Percentiles rank a stretch among this genome's conserved stretches.
These are phyloP conservation scores for Vombatus ursinus DNA, from an alignment of 2,113 vertebrate species.

Conservation along the genomic window DNA sequence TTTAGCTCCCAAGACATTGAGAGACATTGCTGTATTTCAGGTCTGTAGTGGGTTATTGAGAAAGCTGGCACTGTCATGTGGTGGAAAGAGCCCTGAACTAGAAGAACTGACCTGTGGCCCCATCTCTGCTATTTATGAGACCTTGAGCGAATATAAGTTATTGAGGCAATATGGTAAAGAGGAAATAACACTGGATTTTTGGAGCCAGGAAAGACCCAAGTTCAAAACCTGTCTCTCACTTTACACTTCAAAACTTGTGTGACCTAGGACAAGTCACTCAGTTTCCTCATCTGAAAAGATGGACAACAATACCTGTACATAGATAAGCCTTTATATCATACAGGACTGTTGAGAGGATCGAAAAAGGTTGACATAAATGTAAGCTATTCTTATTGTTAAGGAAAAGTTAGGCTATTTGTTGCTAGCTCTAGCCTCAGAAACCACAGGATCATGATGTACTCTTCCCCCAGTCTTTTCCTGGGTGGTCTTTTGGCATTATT, in stretches of 20 bases:
- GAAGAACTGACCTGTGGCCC: not conserved
- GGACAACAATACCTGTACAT: not conserved
- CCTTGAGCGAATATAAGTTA: too few relatives aligned
- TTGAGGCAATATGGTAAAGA: too few relatives aligned
- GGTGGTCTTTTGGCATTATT: not conserved
- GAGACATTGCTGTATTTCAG: not conserved
- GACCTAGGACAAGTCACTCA: constrained; percentile 10
- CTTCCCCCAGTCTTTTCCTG: not conserved
- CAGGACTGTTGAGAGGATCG: not conserved
- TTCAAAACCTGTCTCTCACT: not conserved
- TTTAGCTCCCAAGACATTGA: not conserved
- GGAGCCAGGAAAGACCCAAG: too few relatives aligned
- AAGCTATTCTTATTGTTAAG: not conserved
- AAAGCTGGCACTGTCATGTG: not conserved
- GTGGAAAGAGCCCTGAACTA: not conserved
- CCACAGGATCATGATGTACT: not conserved
- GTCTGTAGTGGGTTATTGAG: not conserved
- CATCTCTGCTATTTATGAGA: not conserved
- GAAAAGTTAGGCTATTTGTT: not conserved
- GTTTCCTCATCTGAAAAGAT: constrained; percentile 26
- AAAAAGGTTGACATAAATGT: not conserved
- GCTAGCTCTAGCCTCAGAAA: not conserved
- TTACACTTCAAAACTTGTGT: not conserved
- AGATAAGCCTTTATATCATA: not conserved
- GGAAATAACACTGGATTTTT: too few relatives aligned